These are phyloP conservation scores for Periplaneta americana DNA, from an alignment of 1,140 invertebrate genomes.

Conservation along the genomic window DNA sequence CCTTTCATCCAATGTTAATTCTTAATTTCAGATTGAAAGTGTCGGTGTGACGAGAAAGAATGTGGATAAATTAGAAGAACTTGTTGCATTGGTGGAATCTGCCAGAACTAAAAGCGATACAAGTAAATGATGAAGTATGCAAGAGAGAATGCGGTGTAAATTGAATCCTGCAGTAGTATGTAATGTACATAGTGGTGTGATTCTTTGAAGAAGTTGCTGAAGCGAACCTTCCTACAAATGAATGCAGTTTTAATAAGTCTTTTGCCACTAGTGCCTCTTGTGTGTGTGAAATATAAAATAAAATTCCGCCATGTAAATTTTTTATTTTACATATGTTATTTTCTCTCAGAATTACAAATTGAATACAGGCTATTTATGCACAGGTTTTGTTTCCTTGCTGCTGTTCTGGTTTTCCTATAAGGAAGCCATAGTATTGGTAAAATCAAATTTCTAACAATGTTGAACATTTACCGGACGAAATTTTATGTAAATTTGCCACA, in stretches of 20 bases:
- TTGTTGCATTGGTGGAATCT: conserved; percentile 1
- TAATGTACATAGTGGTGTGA: not conserved
- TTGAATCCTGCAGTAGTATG: not conserved
- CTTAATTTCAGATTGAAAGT: conserved; percentile 7
- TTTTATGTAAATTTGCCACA: no score
- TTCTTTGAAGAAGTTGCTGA: not conserved
- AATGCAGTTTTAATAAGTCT: not conserved
- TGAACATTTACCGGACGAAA: no score
- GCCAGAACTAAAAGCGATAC: not conserved
- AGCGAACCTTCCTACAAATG: not conserved
- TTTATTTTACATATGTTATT: no score
- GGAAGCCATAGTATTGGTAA: no score
- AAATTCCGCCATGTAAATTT: no score
- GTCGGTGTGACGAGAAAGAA: conserved; percentile 4
- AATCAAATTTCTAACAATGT: no score
- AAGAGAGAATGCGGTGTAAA: not conserved
- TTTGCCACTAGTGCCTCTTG: not conserved
- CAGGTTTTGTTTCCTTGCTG: no score
- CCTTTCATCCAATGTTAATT: no score
- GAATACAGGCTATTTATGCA: no score
- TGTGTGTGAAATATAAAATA: not conserved
- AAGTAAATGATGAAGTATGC: not conserved
- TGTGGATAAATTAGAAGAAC: conserved; percentile 12
- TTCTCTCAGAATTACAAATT: no score
- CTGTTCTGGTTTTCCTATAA: no score